Evolutionary conservation across 2,797 vertebrate species (phyloP), one percentile per base, ranked within the genome.

Genomic region (Amblyraja radiata): DNA sequence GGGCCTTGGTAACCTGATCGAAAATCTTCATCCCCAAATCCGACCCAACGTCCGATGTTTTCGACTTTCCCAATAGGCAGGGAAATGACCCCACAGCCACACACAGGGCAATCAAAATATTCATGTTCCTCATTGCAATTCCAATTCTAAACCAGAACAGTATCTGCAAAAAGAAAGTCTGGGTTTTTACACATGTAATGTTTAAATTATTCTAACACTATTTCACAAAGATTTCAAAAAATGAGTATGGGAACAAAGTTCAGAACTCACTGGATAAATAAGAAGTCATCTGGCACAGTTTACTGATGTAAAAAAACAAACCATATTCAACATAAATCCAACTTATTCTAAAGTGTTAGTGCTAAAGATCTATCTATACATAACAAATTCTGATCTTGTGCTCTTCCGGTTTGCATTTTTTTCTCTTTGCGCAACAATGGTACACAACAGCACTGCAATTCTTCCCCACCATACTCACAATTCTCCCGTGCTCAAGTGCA

Each of bases 1-100:
- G 97, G 10, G 96, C 95, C 93, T 95, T 96, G 93, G 95, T 96
- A 21, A 98, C 96, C 93, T 98, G 96, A 95, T 97, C 97, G 95
- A 99, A 99, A 94, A 99, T 97, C 95, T 97, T 97, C 93, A 99
- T 97, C 93, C 99, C 99, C 13, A 97, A 96, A 95, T 99, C 97
- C 0, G 98, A 99, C 94, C 98, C 97, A 0, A 98, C 96, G 93
- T 99, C 97, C 10, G 98, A 71, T 54, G n/a, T 4, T 92, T n/a
- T 21, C 3, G 83, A 3, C 6, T 36, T 74, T 46, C 25, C 28
- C 39, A 39, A 54, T n/a, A 46, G 73, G 25, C 90, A 58, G 39
- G 46, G 39, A 16, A 74, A 21, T 54, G 90, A 92, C 8, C 46
- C 13, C 23, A 92, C 2, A 6, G 73, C 25, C 90, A 92, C 21